Conservation (phyloP, 2,113 vertebrate genomes). For the Capricornis sumatraensis region DNA sequence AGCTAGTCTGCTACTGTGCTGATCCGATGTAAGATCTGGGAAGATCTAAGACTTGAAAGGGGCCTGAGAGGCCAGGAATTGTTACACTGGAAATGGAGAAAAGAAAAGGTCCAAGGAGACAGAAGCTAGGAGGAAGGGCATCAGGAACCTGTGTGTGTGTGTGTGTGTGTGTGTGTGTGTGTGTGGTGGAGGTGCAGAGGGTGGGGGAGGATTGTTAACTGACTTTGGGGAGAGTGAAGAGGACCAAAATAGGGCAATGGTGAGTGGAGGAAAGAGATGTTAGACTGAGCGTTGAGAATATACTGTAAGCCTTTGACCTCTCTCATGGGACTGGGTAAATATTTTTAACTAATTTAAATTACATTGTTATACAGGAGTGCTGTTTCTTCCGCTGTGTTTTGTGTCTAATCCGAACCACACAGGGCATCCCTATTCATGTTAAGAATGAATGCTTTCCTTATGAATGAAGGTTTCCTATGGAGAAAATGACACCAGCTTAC, state of each 20-base stretch:
- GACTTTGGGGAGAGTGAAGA: background rate
- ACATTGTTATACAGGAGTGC: background rate
- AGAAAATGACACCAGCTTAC: background rate
- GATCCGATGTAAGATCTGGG: background rate
- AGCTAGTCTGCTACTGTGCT: background rate
- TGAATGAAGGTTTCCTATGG: background rate
- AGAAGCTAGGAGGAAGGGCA: background rate
- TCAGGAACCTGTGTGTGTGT: background rate
- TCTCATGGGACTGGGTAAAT: background rate
- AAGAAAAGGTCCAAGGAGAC: background rate
- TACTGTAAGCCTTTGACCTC: background rate
- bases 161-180: too few species aligned
- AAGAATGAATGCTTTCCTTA: background rate
- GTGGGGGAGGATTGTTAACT: background rate
- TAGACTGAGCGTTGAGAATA: background rate
- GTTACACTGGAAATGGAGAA: background rate
- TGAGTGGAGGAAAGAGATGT: background rate
- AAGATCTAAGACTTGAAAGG: background rate
- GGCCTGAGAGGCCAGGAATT: background rate
- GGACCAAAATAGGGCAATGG: background rate
- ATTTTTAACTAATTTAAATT: background rate
- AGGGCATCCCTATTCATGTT: background rate
- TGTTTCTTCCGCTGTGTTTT: background rate
- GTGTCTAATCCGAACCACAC: background rate
- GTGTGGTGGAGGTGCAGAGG: too few species aligned